Evolutionary conservation across 2,888 invertebrate genomes (phyloP), one percentile per base, ranked within the genome.

Genomic region (Tetragonula carbonaria): DNA sequence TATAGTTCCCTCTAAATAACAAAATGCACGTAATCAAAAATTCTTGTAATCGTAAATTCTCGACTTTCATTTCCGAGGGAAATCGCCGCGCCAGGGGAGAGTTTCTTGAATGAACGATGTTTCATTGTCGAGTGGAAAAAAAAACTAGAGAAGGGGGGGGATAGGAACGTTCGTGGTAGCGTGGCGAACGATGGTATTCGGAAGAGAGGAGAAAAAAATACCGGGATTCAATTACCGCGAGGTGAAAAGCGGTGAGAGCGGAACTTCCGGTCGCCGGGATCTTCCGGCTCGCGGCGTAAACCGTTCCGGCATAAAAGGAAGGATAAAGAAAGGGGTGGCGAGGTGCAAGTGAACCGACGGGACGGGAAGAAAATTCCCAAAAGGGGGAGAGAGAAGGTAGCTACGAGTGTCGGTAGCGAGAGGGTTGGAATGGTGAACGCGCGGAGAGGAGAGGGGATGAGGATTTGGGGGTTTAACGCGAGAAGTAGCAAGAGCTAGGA

Each of bases 161-260:
- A 28, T 28, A 6, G 65, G 50, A 45, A 55, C 57, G 50, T 80
- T 77, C 76, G 59, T 5, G 23, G 71, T 33, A 74, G 62, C 33
- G 57, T 33, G 73, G 55, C 38, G 62, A 73, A 70, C 62, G 55
- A 51, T 8, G 73, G 63, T 57, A 57, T 66, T 50, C 23, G 74
- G 63, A 63, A 59, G 38, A 72, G 68, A 45, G 14, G 65, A 71
- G n/a, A 11, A 33, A 21, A 82, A 91, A 91, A 90, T 86, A 87
- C 80, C 73, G 82, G 85, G 88, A 93, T 92, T 92, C 92, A 92
- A 93, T 93, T 92, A 93, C 87, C 83, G 79, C 74, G 82, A 59
- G 82, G 68, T 59, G 74, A 72, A 78, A 63, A 55, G 28, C 16
- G 57, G 59, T 23, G 66, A 38, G 75, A 74, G 85, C 83, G 83